Evolutionary conservation across 1,140 invertebrate species (phyloP).

Genomic region (Colletes latitarsis): DNA sequence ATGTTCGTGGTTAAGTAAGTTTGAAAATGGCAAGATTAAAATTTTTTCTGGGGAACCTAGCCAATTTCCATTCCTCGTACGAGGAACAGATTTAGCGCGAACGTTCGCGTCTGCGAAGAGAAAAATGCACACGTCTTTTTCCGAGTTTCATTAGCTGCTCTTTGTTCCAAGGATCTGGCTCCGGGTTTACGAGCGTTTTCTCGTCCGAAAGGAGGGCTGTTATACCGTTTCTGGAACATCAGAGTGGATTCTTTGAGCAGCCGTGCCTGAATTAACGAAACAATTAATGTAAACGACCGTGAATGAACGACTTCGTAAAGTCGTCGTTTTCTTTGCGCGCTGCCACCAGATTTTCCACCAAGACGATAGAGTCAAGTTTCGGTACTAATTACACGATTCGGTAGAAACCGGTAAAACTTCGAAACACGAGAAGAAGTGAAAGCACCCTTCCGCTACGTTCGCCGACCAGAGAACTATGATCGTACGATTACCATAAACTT

Average conservation of each 20-base stretch:
- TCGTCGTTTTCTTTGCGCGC: not conserved
- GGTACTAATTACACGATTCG: slow-evolving; percentile 2
- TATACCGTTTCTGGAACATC: not conserved
- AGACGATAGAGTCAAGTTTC: not conserved
- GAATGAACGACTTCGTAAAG: not conserved
- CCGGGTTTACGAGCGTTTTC: not conserved
- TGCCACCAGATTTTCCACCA: not conserved
- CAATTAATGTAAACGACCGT: slow-evolving; percentile 27
- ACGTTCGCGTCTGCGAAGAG: not conserved
- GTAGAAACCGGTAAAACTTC: not conserved
- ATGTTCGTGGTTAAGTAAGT: too few relatives aligned
- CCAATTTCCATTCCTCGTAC: not conserved
- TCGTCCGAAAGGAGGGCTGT: not conserved
- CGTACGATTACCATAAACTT: slow-evolving; percentile 1
- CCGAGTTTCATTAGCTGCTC: slow-evolving; percentile 6
- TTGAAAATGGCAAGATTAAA: too few relatives aligned
- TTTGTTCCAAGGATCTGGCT: not conserved
- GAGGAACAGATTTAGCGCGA: not conserved
- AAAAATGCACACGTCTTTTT: not conserved
- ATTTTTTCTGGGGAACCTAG: not conserved
- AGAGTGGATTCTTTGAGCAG: not conserved
- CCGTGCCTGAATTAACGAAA: slow-evolving; percentile 21
- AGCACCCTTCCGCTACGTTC: not conserved
- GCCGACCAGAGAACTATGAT: not conserved
- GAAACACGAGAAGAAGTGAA: not conserved